Percentiles rank a stretch among this genome's conserved stretches.
phyloP scores from a whole-genome alignment of 2,113 vertebrate genomes.

The Monopterus albus region DNA sequence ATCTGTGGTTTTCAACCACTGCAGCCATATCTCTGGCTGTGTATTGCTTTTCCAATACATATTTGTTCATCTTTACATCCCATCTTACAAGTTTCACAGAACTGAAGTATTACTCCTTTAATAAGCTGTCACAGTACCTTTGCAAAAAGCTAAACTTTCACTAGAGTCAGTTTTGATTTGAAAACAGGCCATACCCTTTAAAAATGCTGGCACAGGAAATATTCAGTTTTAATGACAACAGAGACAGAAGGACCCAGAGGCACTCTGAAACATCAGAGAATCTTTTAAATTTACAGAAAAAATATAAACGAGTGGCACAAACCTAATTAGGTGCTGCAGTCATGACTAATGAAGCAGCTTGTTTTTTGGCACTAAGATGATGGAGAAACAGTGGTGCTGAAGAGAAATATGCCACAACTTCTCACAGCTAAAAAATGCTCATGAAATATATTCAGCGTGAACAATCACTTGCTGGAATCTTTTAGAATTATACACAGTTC shows the following conservation, averaged over 20 bases:
- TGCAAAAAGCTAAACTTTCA: slow-evolving; percentile 26
- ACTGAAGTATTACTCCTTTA: slow-evolving; percentile 46
- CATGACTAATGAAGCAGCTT: slow-evolving; percentile 72
- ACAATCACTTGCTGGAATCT: slow-evolving; percentile 32
- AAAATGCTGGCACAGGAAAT: slow-evolving; percentile 57
- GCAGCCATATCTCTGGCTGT: no score
- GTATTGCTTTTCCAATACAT: no score
- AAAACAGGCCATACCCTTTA: slow-evolving; percentile 53
- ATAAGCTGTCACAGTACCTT: slow-evolving; percentile 62
- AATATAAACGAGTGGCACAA: slow-evolving; percentile 71
- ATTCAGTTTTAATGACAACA: slow-evolving; percentile 72
- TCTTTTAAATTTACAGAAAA: slow-evolving; percentile 74
- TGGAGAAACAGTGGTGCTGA: slow-evolving; percentile 42
- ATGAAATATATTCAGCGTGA: slow-evolving; percentile 34
- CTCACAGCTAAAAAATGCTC: slow-evolving; percentile 50
- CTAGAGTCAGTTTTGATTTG: slow-evolving; percentile 59
- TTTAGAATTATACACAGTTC: slow-evolving; percentile 2
- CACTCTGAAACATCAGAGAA: slow-evolving; percentile 76
- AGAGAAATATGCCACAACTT: slow-evolving; percentile 56
- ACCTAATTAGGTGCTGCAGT: slow-evolving; percentile 77
- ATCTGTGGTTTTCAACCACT: no score
- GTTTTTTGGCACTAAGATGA: slow-evolving; percentile 68
- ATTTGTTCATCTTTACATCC: no score
- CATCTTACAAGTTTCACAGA: slow-evolving; percentile 45
- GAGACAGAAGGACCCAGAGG: slow-evolving; percentile 63